A percentile compares a stretch with the other conserved stretches of the same genome.
These are phyloP conservation scores for Epinephelus awoara DNA, from an alignment of 2,797 vertebrate species.

Conservation along the genomic window DNA sequence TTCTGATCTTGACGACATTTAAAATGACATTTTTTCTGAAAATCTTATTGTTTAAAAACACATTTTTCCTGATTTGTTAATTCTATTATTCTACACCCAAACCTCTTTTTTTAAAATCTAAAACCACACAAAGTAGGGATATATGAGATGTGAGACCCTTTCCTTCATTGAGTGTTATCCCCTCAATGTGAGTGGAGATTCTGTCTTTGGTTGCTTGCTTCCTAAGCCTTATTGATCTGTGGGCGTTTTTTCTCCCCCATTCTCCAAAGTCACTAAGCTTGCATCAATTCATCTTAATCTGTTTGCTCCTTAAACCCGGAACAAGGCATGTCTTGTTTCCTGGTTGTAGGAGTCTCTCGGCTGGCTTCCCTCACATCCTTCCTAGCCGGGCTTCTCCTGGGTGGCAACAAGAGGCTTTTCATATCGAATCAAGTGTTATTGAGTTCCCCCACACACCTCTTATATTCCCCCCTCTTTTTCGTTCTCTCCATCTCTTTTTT, in stretches of 20 bases:
- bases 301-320: conserved; percentile 88
- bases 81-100: conserved; percentile 64
- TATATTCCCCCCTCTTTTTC: conserved; percentile 73
- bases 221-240: conserved; percentile 87
- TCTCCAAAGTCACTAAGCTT: conserved; percentile 87
- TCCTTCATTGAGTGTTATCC: conserved; percentile 78
- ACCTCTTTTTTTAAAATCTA: conserved; percentile 52
- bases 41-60: conserved; percentile 46
- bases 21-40: conserved; percentile 9
- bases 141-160: conserved; percentile 74
- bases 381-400: conserved; percentile 82
- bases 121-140: conserved; percentile 74
- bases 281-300: conserved; percentile 89
- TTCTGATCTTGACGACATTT: conserved; percentile 26
- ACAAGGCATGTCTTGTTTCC: conserved; percentile 89
- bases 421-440: conserved; percentile 90
- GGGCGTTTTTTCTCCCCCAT: conserved; percentile 80
- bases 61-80: conserved; percentile 48
- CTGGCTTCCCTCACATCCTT: conserved; percentile 86
- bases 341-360: conserved; percentile 84
- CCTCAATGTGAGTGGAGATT: conserved; percentile 80
- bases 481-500: conserved; percentile 70
- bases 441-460: conserved; percentile 85
- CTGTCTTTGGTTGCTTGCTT: conserved; percentile 81
- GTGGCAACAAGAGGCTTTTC: conserved; percentile 88